These are phyloP conservation scores for Anneissia japonica DNA, from an alignment of 35 echinoderm and acorn worm species.

Conservation along the genomic window DNA sequence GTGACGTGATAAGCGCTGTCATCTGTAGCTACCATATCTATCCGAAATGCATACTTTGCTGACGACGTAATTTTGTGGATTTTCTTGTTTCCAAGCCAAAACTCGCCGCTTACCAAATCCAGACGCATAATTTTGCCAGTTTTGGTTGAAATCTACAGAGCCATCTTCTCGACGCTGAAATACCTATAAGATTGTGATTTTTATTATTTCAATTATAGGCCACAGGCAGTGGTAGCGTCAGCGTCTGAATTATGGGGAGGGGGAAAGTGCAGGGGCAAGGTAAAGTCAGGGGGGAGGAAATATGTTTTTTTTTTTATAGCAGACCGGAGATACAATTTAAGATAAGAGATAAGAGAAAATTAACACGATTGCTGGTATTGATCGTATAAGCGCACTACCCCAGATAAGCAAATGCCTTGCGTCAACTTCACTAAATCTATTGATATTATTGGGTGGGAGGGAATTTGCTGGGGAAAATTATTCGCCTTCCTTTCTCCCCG, in stretches of 20 bases:
- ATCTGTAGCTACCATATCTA: no score
- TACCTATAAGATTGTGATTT: background rate
- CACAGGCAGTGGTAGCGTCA: background rate
- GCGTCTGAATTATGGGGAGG: background rate
- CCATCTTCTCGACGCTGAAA: constrained; percentile 4
- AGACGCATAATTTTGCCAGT: constrained; percentile 1
- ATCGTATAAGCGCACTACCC: no score
- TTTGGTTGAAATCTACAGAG: background rate
- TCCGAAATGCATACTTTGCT: no score
- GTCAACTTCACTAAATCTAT: no score
- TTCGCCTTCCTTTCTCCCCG: no score
- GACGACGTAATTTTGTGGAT: background rate
- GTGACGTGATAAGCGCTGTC: no score
- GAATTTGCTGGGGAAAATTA: no score
- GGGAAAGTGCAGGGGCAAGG: background rate
- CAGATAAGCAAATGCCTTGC: no score
- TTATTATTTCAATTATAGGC: background rate
- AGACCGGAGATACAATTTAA: background rate
- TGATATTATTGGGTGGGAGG: no score
- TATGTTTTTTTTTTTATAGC: background rate
- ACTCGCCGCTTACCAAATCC: background rate
- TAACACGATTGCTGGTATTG: background rate
- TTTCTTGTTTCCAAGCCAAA: constrained; percentile 15
- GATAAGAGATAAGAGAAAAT: background rate
- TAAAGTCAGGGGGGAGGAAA: background rate